phyloP scores from a whole-genome alignment of 2,888 invertebrate genomes.

The Patella caerulea region DNA sequence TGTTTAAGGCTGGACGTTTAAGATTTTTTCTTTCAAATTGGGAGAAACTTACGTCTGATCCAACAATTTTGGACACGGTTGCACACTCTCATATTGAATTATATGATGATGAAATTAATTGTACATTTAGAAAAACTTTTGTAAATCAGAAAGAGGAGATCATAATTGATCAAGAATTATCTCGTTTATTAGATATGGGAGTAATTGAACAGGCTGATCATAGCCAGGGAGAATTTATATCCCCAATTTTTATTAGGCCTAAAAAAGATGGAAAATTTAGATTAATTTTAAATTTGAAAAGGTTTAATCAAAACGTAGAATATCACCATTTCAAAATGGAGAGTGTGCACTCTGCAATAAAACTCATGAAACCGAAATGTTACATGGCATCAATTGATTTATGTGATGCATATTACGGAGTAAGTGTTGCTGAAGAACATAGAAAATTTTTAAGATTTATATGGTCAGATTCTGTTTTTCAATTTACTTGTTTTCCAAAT shows the following conservation, averaged over 20 bases:
- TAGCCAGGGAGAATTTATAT: too few relatives aligned
- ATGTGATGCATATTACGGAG: neutral
- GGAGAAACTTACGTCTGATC: conserved; percentile 8
- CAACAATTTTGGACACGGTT: neutral
- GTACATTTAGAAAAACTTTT: neutral
- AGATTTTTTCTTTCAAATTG: conserved; percentile 1
- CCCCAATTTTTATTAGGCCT: too few relatives aligned
- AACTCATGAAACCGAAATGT: neutral
- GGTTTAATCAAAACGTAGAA: neutral
- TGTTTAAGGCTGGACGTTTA: neutral
- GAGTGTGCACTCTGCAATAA: neutral
- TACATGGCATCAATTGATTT: neutral
- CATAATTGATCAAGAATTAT: neutral
- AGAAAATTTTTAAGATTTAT: too few relatives aligned
- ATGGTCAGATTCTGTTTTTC: too few relatives aligned
- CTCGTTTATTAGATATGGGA: neutral
- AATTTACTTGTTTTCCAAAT: conserved; percentile 8
- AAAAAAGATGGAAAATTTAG: too few relatives aligned
- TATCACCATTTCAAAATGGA: conserved; percentile 13
- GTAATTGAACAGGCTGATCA: too few relatives aligned
- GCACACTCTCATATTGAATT: neutral
- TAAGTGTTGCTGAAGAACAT: neutral
- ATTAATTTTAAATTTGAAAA: neutral
- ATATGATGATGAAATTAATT: neutral
- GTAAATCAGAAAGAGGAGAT: neutral